These are phyloP conservation scores for Eupithecia abbreviata DNA, from an alignment of 2,888 invertebrate genomes.

Conservation along the genomic window DNA sequence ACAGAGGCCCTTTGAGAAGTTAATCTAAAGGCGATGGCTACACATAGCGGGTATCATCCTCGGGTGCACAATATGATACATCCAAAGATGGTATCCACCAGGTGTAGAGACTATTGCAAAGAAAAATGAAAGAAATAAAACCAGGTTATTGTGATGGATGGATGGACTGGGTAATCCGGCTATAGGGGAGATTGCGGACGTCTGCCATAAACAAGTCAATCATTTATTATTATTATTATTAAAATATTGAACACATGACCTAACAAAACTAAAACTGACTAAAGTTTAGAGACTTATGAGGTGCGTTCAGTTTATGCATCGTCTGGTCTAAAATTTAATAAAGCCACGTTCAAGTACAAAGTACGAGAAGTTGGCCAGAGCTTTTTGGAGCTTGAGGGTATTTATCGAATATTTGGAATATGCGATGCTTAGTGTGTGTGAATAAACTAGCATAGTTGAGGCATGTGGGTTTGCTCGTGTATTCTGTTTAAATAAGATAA, in stretches of 20 bases:
- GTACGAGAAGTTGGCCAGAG: background rate
- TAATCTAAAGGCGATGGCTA: no score
- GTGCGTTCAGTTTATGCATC: background rate
- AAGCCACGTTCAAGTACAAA: background rate
- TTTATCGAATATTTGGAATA: background rate
- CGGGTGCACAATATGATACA: no score
- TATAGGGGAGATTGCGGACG: no score
- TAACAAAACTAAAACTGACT: background rate
- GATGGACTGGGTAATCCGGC: no score
- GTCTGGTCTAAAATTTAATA: conserved; percentile 4
- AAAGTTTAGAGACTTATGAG: background rate
- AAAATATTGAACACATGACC: background rate
- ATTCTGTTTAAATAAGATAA: background rate
- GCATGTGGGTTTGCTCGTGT: background rate
- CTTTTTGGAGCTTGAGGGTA: background rate
- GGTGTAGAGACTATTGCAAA: no score
- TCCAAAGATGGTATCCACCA: no score
- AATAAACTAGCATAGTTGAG: background rate
- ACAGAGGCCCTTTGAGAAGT: no score
- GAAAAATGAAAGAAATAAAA: no score
- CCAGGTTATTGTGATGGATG: no score
- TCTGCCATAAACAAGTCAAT: no score
- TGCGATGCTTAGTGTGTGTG: conserved; percentile 1
- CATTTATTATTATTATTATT: no score
- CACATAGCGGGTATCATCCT: no score